Conservation (phyloP, 1,140 invertebrate genomes). For the Drosophila parvula region DNA sequence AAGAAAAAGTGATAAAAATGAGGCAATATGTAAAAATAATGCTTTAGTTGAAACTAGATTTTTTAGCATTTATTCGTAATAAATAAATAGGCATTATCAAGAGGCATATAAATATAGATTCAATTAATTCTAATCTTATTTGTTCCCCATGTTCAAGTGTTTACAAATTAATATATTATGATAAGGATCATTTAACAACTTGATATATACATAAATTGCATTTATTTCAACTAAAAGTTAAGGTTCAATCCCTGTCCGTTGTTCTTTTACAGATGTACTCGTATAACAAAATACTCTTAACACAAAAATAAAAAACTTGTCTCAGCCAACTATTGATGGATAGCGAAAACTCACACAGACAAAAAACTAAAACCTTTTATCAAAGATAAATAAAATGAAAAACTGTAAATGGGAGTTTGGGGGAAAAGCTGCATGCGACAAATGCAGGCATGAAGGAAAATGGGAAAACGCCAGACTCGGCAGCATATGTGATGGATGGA, state of each 20-base stretch:
- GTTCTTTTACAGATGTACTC: not conserved
- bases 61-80: too few species aligned
- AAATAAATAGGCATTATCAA: too few species aligned
- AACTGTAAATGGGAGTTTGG: slow-evolving; percentile 14
- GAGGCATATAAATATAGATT: too few species aligned
- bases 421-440: slow-evolving; percentile 38
- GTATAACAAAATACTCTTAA: slow-evolving; percentile 16
- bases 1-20: too few species aligned
- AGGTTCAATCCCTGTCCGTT: not conserved
- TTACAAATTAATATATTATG: too few species aligned
- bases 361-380: slow-evolving; percentile 75
- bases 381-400: slow-evolving; percentile 79
- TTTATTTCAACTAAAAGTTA: too few species aligned
- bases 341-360: slow-evolving; percentile 28
- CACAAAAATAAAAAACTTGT: slow-evolving; percentile 42
- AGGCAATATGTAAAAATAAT: too few species aligned
- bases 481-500: slow-evolving; percentile 41
- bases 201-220: not conserved
- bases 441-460: slow-evolving; percentile 50
- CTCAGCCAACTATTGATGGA: slow-evolving; percentile 53
- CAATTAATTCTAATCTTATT: too few species aligned
- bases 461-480: slow-evolving; percentile 33
- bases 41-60: too few species aligned
- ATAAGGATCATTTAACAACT: too few species aligned
- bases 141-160: too few species aligned